These are phyloP conservation scores for Chunga burmeisteri DNA, from an alignment of 2,113 vertebrate species.

Conservation along the genomic window DNA sequence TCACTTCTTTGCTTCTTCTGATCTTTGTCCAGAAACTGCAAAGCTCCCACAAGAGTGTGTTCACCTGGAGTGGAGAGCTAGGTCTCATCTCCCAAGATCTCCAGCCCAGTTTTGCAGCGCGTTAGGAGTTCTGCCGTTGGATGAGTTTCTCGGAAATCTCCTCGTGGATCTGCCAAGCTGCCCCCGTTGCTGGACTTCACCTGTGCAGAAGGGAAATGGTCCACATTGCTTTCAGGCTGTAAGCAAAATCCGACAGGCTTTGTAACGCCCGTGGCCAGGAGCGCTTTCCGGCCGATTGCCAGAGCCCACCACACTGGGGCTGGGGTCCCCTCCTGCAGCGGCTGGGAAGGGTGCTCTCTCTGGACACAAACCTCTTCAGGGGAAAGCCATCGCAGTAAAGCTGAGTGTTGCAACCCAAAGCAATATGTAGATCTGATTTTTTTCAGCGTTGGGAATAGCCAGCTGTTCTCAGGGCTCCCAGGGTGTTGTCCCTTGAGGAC, in stretches of 20 bases:
- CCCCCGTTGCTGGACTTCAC: neutral
- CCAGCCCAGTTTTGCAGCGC: neutral
- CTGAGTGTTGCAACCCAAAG: neutral
- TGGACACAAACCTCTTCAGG: neutral
- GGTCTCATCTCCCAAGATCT: neutral
- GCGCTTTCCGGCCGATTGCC: too few relatives aligned
- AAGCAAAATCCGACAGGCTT: neutral
- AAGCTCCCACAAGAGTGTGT: neutral
- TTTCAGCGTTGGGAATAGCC: neutral
- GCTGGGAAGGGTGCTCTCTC: neutral
- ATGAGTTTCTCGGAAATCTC: neutral
- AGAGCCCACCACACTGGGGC: neutral
- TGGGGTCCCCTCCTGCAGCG: rapidly evolving
- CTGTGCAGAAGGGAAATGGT: neutral
- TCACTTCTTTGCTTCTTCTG: neutral
- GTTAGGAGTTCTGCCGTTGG: neutral
- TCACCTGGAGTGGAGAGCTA: neutral
- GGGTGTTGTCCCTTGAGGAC: neutral
- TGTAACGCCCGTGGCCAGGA: neutral
- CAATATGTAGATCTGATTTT: neutral
- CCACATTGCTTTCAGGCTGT: neutral
- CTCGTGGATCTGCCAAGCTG: neutral
- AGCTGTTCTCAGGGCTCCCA: neutral
- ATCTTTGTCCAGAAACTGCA: neutral
- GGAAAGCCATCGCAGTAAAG: neutral